These are phyloP conservation scores for Electrophaes corylata DNA, from an alignment of 2,888 invertebrate genomes.

Conservation along the genomic window DNA sequence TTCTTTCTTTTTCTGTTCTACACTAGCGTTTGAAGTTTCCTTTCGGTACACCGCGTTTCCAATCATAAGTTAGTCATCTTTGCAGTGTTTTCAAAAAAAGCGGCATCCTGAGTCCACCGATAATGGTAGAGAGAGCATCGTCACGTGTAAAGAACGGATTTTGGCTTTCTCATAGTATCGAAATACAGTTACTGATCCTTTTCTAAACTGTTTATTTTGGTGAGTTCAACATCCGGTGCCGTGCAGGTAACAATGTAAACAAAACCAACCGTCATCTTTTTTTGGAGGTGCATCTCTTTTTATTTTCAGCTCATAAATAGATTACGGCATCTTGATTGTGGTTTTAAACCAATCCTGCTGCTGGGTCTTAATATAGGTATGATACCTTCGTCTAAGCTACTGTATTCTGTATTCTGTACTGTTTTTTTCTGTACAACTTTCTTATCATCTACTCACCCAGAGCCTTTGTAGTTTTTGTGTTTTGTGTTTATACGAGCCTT, in stretches of 20 bases:
- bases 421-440: not conserved
- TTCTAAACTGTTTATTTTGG: conserved; percentile 30
- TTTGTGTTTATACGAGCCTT: too few species aligned
- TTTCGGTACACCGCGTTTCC: too few species aligned
- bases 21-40: too few species aligned
- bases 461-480: too few species aligned
- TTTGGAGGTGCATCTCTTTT: conserved; percentile 3
- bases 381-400: too few species aligned
- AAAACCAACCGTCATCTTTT: conserved; percentile 24
- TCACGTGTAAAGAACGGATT: not conserved
- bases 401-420: not conserved
- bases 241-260: conserved; percentile 31
- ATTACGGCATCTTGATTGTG: not conserved
- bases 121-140: not conserved
- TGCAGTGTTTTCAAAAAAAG: too few species aligned
- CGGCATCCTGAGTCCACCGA: not conserved
- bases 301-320: not conserved
- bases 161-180: conserved; percentile 11
- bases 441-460: too few species aligned
- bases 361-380: not conserved
- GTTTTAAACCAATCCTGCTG: not conserved
- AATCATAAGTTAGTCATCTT: too few species aligned
- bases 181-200: conserved; percentile 21
- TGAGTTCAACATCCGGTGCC: conserved; percentile 31
- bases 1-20: too few species aligned